phyloP scores from a whole-genome alignment of 2,888 invertebrate genomes.

The Coelogynopora nodosa region DNA sequence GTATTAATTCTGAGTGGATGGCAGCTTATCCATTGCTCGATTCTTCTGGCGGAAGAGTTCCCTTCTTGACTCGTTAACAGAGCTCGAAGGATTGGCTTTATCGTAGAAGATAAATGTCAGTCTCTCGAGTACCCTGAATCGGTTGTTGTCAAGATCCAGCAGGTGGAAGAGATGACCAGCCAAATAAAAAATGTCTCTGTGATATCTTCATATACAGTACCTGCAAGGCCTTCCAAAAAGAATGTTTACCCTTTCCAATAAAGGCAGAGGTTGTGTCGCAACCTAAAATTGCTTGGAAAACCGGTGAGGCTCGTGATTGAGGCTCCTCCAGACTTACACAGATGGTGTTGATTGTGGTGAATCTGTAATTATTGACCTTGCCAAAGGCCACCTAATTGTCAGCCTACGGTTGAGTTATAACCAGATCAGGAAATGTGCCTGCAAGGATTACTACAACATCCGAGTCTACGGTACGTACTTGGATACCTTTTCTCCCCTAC shows the following conservation, averaged over 20 bases:
- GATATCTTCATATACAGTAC: constrained; percentile 27
- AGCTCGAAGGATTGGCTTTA: not conserved
- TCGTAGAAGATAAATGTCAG: not conserved
- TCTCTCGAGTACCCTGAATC: not conserved
- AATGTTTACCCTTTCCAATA: not conserved
- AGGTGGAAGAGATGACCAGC: constrained; percentile 13
- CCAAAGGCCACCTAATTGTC: constrained; percentile 14
- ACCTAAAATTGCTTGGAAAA: constrained; percentile 1
- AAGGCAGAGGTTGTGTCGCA: constrained; percentile 9
- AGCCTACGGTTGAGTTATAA: constrained; percentile 11
- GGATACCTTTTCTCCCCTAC: not conserved
- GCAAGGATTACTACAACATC: not conserved
- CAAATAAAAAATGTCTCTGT: constrained; percentile 19
- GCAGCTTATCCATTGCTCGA: constrained; percentile 20
- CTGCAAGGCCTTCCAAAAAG: not conserved
- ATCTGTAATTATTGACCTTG: not conserved
- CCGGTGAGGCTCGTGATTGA: not conserved
- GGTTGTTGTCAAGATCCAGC: constrained; percentile 5
- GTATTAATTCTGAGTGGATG: not conserved
- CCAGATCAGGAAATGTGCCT: constrained; percentile 3
- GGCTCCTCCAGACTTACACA: not conserved
- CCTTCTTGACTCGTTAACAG: not conserved
- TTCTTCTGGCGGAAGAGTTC: constrained; percentile 10
- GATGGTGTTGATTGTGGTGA: not conserved
- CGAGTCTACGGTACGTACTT: constrained; percentile 4